Evolutionary conservation across 37 sponge, comb jelly and placozoan species (phyloP).

Genomic region (Cliona cf. orientalis): DNA sequence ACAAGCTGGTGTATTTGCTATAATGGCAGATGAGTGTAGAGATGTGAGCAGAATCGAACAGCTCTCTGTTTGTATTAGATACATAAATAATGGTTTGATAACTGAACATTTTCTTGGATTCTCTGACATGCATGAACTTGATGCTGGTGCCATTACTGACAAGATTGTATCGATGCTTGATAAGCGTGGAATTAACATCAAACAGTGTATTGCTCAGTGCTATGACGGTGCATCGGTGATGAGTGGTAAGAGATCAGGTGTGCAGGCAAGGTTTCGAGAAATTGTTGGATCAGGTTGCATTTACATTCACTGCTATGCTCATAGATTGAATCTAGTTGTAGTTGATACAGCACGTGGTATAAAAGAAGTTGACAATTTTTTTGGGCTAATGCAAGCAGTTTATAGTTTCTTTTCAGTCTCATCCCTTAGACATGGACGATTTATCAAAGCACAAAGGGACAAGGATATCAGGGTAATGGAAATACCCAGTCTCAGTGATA

Average conservation of each 20-base stretch:
- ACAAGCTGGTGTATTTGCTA: neutral
- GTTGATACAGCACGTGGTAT: neutral
- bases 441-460: neutral
- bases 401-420: neutral
- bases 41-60: neutral
- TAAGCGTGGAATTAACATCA: neutral
- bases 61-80: neutral
- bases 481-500: conserved; percentile 40
- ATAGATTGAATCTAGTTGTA: neutral
- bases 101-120: neutral
- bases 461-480: conserved; percentile 3
- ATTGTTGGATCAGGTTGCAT: neutral
- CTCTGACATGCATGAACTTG: neutral
- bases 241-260: neutral
- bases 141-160: neutral
- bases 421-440: neutral
- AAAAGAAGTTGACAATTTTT: neutral
- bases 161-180: neutral
- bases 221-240: neutral
- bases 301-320: neutral
- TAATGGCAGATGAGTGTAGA: neutral
- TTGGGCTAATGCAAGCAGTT: neutral
- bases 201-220: neutral
- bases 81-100: neutral
- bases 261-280: neutral